phyloP scores from a whole-genome alignment of 1,140 invertebrate genomes.

The Helicorthomorpha holstii region DNA sequence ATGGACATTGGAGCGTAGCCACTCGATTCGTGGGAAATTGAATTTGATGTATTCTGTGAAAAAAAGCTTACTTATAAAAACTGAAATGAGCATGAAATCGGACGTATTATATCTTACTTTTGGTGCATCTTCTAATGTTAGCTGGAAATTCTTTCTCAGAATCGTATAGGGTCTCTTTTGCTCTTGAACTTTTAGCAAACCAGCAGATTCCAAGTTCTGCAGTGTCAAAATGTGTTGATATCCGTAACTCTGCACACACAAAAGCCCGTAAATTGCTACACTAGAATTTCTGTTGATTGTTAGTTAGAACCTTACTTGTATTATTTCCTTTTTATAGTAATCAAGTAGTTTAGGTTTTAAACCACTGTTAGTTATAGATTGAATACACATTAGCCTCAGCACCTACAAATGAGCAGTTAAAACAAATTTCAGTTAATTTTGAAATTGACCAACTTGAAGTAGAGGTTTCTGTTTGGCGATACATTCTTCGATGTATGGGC shows the following conservation, averaged over 20 bases:
- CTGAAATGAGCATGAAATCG: not conserved
- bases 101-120: conserved; percentile 21
- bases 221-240: conserved; percentile 66
- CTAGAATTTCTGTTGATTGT: not conserved
- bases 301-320: conserved; percentile 22
- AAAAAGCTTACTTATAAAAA: too few relatives aligned
- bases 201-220: conserved; percentile 72
- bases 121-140: conserved; percentile 78
- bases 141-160: conserved; percentile 33
- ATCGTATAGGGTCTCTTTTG: conserved; percentile 11
- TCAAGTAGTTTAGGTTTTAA: conserved; percentile 78
- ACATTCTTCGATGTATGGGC: conserved; percentile 74
- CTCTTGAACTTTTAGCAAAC: conserved; percentile 52
- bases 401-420: conserved; percentile 29
- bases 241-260: conserved; percentile 65
- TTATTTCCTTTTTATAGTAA: conserved; percentile 78
- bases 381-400: conserved; percentile 70
- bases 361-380: conserved; percentile 67
- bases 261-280: not conserved
- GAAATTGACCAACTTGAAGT: conserved; percentile 36
- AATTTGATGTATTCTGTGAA: conserved; percentile 50
- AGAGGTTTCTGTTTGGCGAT: conserved; percentile 68
- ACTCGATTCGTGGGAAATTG: conserved; percentile 84
- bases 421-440: conserved; percentile 2
- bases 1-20: conserved; percentile 85